Evolutionary conservation across 2,888 invertebrate genomes (phyloP), one percentile per base, ranked within the genome.

Genomic region (Troglohyphantes excavatus): DNA sequence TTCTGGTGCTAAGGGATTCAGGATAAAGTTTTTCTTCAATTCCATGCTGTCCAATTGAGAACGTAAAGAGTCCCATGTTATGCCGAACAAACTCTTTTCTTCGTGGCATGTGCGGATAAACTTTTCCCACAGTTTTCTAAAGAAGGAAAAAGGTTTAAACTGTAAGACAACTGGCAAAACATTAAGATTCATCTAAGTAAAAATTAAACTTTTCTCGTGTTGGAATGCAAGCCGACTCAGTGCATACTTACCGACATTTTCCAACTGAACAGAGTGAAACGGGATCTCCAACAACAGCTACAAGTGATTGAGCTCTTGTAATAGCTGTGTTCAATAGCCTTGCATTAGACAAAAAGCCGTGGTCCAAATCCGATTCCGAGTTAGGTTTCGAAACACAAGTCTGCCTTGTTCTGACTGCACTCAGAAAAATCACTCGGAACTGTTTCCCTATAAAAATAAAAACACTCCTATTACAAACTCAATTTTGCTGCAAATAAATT

Each of bases 221-320:
- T 39, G 1, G 13, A 39, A 39, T 39, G 39, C 9, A 39, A 39
- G 7, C 13, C 96, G 95, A 91, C 97, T 95, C 93, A 96, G 96
- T 81, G 33, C 79, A 11, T 33, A 91, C 92, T 88, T 90, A 94
- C 94, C 95, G 95, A 93, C 97, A 97, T 90, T 96, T 95, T 7
- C 97, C 97, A 73, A 97, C 95, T 0, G 97, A 96, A 92, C 97
- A 96, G 11, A 97, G 94, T 0, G 96, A 96, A 0, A 97, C 95
- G 0, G 97, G 97, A 94, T 97, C 97, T 0, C 97, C 97, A 0
- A 97, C 96, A 17, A 97, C 96, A 2, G 96, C 96, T 0, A 97
- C 96, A 72, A 97, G 93, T 92, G 96, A 96, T 93, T 96, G 96
- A 0, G 97, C 97, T 88, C 97, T 94, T 0, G 95, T 97, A 76